Evolutionary conservation across 2,888 invertebrate species (phyloP).

Genomic region (Aspidiotus destructor): DNA sequence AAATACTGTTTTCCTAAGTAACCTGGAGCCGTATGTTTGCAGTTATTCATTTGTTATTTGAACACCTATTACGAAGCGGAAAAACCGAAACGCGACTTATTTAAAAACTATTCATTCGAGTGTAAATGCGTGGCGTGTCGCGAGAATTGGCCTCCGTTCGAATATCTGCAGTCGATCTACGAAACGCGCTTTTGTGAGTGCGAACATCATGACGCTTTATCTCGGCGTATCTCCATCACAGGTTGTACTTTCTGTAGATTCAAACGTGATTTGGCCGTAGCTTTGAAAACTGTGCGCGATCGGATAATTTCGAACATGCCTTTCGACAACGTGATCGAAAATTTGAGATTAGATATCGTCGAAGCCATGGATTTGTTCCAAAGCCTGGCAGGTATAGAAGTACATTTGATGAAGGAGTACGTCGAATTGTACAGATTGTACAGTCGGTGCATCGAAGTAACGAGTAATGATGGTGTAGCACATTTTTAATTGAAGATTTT

Average conservation of each 20-base stretch:
- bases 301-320: neutral
- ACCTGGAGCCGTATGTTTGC: neutral
- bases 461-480: constrained; percentile 3
- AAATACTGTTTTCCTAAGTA: neutral
- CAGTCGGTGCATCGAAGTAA: constrained; percentile 20
- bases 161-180: constrained; percentile 19
- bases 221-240: constrained; percentile 18
- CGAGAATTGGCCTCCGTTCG: constrained; percentile 26
- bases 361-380: constrained; percentile 25
- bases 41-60: constrained; percentile 27
- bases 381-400: constrained; percentile 24
- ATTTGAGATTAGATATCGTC: constrained; percentile 8
- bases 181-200: constrained; percentile 25
- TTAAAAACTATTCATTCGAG: constrained; percentile 22
- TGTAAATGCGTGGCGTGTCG: constrained; percentile 21
- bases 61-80: constrained; percentile 25
- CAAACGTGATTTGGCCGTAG: constrained; percentile 17
- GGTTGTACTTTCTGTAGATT: constrained; percentile 25
- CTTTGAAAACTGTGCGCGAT: constrained; percentile 21
- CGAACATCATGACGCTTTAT: constrained; percentile 22
- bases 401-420: constrained; percentile 26
- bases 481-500: no score
- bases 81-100: constrained; percentile 8
- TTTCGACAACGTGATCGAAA: constrained; percentile 12
- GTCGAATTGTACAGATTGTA: constrained; percentile 22